phyloP scores from a whole-genome alignment of 2,113 vertebrate species.

The Salvelinus fontinalis region DNA sequence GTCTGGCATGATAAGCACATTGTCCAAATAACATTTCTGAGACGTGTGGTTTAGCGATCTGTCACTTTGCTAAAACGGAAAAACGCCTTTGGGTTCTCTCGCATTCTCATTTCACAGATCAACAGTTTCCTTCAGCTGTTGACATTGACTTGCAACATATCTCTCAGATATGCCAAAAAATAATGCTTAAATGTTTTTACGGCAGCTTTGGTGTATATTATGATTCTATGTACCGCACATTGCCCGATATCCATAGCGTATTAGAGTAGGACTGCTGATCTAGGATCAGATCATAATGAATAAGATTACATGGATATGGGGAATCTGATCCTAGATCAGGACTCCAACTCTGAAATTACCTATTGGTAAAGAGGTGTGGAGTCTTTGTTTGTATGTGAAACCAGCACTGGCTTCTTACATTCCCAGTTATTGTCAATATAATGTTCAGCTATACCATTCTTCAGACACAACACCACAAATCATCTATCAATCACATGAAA shows the following conservation, averaged over 20 bases:
- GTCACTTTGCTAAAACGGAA: neutral
- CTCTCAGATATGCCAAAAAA: neutral
- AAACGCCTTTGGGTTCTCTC: neutral
- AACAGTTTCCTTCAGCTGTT: neutral
- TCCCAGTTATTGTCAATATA: neutral
- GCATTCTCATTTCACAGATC: neutral
- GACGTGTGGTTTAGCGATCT: constrained; percentile 24
- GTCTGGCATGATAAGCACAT: constrained; percentile 13
- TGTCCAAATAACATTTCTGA: neutral
- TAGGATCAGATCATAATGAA: no score
- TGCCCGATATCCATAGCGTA: no score
- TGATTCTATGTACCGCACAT: no score
- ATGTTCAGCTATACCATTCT: neutral
- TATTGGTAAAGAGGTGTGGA: neutral
- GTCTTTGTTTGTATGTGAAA: neutral
- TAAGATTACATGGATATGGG: no score
- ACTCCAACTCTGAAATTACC: no score
- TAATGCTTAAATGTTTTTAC: neutral
- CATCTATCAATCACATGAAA: neutral
- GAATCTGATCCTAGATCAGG: no score
- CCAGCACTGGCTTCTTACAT: neutral
- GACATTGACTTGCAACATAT: neutral
- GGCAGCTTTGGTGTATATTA: no score
- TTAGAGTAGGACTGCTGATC: neutral
- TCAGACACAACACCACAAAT: neutral